phyloP scores from a whole-genome alignment of 2,888 invertebrate species.

The Dicycla oo region DNA sequence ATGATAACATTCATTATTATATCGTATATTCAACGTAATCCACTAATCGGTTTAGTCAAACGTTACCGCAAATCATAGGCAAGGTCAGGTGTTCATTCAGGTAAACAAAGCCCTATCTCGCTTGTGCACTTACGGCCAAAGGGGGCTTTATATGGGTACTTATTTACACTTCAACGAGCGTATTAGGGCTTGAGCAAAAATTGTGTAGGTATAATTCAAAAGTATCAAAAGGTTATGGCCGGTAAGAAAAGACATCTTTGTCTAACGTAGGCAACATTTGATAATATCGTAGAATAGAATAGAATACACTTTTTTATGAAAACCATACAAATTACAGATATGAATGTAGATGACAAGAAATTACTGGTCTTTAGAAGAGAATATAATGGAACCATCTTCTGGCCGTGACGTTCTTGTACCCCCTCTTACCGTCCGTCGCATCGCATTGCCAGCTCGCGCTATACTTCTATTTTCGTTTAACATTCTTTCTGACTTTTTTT shows the following conservation, averaged over 20 bases:
- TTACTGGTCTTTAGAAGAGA: background rate
- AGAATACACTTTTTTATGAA: no score
- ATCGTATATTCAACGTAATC: constrained; percentile 41
- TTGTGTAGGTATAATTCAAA: background rate
- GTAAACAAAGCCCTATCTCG: constrained; percentile 46
- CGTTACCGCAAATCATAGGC: constrained; percentile 26
- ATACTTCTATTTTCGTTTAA: no score
- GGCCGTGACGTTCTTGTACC: no score
- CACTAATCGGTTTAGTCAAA: constrained; percentile 47
- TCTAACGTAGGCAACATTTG: background rate
- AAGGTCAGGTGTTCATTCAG: constrained; percentile 44
- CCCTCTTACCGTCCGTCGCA: no score
- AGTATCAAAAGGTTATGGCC: background rate
- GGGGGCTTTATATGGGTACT: constrained; percentile 27
- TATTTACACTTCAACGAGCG: constrained; percentile 35
- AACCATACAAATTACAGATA: no score
- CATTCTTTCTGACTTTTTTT: no score
- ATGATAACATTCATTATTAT: constrained; percentile 26
- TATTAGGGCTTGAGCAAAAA: constrained; percentile 19
- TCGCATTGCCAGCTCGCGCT: no score
- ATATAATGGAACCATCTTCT: no score
- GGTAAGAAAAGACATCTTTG: background rate
- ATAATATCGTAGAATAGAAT: no score
- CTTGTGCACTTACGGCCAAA: constrained; percentile 30
- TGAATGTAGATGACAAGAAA: background rate